A percentile compares a stretch with the other conserved stretches of the same genome.
Conservation (phyloP, 2,113 vertebrate species). For the Gymnarchus niloticus region DNA sequence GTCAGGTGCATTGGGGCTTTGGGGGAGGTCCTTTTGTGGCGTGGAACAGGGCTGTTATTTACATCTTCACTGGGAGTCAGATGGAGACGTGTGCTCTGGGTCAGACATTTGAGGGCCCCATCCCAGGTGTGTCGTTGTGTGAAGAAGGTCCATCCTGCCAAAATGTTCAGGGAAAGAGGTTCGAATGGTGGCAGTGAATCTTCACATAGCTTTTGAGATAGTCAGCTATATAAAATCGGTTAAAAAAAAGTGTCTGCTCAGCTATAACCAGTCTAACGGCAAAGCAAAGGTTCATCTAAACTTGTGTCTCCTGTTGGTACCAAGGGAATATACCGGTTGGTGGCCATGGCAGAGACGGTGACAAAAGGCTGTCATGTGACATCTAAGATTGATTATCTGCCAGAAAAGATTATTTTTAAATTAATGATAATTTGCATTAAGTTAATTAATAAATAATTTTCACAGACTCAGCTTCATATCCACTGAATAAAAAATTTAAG, state of each 20-base stretch:
- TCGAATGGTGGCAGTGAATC: not conserved
- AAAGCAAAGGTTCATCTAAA: not conserved
- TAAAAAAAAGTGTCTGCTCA: not conserved
- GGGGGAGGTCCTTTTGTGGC: constrained; percentile 1
- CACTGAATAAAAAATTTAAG: not conserved
- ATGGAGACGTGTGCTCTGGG: constrained; percentile 50
- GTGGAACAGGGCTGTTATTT: constrained; percentile 39
- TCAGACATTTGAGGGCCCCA: constrained; percentile 42
- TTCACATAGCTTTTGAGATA: not conserved
- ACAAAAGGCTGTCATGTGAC: not conserved
- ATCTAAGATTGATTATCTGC: not conserved
- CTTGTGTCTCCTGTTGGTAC: too few relatives aligned
- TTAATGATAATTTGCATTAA: not conserved
- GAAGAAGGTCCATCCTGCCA: constrained; percentile 44
- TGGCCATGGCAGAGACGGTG: not conserved
- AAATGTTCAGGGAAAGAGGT: constrained; percentile 32
- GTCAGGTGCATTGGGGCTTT: not conserved
- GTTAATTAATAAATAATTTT: not conserved
- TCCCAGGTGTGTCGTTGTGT: constrained; percentile 49
- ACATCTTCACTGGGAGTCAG: constrained; percentile 33
- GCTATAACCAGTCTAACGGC: not conserved
- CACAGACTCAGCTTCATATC: not conserved
- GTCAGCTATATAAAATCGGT: not conserved
- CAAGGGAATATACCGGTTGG: too few relatives aligned
- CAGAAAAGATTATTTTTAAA: not conserved